Conservation (phyloP, 2,888 invertebrate genomes). For the Parelbella ahira region DNA sequence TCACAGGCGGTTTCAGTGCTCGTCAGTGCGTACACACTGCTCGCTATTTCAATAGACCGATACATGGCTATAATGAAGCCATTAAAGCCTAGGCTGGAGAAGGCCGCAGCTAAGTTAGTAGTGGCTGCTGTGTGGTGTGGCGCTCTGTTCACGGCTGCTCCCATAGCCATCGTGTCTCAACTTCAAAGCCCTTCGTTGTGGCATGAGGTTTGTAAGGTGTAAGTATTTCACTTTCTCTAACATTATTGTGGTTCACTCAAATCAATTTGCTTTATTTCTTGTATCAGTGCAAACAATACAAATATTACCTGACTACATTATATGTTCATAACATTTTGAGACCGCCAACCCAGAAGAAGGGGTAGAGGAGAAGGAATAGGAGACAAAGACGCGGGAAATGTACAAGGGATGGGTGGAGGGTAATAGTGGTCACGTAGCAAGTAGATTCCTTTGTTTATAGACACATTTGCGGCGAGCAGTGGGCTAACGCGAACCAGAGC, state of each 20-base stretch:
- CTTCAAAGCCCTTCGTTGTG: conserved; percentile 77
- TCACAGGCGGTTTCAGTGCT: conserved; percentile 89
- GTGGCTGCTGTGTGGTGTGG: conserved; percentile 84
- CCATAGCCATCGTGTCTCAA: conserved; percentile 84
- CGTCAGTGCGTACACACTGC: conserved; percentile 92
- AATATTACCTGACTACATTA: too few relatives aligned
- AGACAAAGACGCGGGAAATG: too few relatives aligned
- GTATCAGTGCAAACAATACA: too few relatives aligned
- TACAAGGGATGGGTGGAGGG: too few relatives aligned
- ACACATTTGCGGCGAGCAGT: conserved; percentile 86
- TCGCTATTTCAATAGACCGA: conserved; percentile 90
- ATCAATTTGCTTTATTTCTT: too few relatives aligned
- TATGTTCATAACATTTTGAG: too few relatives aligned
- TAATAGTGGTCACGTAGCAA: too few relatives aligned
- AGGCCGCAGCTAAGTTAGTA: conserved; percentile 78
- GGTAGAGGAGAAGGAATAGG: too few relatives aligned
- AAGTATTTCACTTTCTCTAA: too few relatives aligned
- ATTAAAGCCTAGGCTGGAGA: conserved; percentile 85
- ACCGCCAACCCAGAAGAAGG: too few relatives aligned
- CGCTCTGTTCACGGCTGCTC: conserved; percentile 85
- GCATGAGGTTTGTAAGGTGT: conserved; percentile 81
- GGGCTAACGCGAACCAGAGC: conserved; percentile 82
- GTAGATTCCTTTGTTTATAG: conserved; percentile 56
- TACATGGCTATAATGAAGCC: conserved; percentile 92
- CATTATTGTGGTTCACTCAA: too few relatives aligned